Conservation (phyloP, 2,797 vertebrate genomes). For the Coregonus suidteri region DNA sequence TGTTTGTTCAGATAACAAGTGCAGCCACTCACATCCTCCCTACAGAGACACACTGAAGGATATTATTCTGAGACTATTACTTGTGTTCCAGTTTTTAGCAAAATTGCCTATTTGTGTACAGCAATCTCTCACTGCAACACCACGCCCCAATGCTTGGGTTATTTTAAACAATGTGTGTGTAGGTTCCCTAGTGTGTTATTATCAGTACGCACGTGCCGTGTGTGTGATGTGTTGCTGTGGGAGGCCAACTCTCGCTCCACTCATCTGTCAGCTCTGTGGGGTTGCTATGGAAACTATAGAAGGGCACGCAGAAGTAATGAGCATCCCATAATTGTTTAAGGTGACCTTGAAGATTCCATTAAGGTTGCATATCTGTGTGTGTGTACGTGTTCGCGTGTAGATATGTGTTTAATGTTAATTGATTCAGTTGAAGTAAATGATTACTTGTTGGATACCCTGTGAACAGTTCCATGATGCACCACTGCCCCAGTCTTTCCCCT, state of each 20-base stretch:
- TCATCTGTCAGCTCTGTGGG: slow-evolving; percentile 71
- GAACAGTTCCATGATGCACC: slow-evolving; percentile 16
- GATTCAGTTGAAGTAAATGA: slow-evolving; percentile 10
- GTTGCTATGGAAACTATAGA: too few relatives aligned
- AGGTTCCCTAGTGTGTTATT: slow-evolving; percentile 58
- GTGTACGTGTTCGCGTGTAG: not conserved
- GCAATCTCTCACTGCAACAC: slow-evolving; percentile 64
- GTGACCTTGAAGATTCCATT: too few relatives aligned
- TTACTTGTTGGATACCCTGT: not conserved
- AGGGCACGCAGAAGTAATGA: too few relatives aligned
- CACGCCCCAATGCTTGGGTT: slow-evolving; percentile 67
- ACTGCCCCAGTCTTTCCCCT: not conserved
- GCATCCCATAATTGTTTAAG: too few relatives aligned
- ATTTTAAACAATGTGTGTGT: slow-evolving; percentile 70
- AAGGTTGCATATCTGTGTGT: slow-evolving; percentile 59
- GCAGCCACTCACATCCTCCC: slow-evolving; percentile 41
- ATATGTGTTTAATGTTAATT: not conserved
- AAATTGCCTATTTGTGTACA: slow-evolving; percentile 73
- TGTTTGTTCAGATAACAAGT: slow-evolving; percentile 71
- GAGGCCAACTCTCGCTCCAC: slow-evolving; percentile 64
- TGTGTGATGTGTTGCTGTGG: slow-evolving; percentile 47
- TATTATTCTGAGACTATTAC: slow-evolving; percentile 58
- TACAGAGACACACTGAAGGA: slow-evolving; percentile 7
- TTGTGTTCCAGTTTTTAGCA: slow-evolving; percentile 70
- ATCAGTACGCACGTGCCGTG: slow-evolving; percentile 21